These are phyloP conservation scores for Timema podura DNA, from an alignment of 2,888 invertebrate species.

Conservation along the genomic window DNA sequence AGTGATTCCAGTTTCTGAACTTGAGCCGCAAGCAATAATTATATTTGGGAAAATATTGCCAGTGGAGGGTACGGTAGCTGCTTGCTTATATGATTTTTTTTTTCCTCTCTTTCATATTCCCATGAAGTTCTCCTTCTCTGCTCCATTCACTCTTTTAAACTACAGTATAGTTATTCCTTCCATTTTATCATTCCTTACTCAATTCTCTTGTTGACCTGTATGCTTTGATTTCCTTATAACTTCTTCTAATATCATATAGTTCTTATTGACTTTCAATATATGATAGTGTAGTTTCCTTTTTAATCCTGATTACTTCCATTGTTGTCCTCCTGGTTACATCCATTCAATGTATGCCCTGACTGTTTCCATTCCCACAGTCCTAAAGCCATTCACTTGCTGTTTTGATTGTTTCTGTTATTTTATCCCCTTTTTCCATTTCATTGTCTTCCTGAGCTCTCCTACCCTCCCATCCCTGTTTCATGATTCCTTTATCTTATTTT, in stretches of 20 bases:
- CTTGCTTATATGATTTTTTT: not conserved
- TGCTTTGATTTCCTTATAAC: too few species aligned
- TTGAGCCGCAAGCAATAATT: conserved; percentile 74
- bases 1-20: conserved; percentile 70
- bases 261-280: too few species aligned
- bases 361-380: too few species aligned
- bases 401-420: not conserved
- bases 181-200: too few species aligned
- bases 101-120: not conserved
- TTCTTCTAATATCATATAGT: too few species aligned
- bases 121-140: not conserved
- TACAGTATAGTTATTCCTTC: too few species aligned
- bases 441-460: not conserved
- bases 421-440: not conserved
- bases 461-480: not conserved
- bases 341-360: too few species aligned
- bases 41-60: conserved; percentile 78
- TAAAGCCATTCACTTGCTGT: not conserved
- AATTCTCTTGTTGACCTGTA: too few species aligned
- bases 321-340: too few species aligned
- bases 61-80: conserved; percentile 58
- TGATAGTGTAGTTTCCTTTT: too few species aligned
- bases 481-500: not conserved
- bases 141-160: too few species aligned
- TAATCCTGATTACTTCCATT: too few species aligned